These are phyloP conservation scores for Danio kyathit DNA, from an alignment of 2,797 vertebrate genomes.

Conservation along the genomic window DNA sequence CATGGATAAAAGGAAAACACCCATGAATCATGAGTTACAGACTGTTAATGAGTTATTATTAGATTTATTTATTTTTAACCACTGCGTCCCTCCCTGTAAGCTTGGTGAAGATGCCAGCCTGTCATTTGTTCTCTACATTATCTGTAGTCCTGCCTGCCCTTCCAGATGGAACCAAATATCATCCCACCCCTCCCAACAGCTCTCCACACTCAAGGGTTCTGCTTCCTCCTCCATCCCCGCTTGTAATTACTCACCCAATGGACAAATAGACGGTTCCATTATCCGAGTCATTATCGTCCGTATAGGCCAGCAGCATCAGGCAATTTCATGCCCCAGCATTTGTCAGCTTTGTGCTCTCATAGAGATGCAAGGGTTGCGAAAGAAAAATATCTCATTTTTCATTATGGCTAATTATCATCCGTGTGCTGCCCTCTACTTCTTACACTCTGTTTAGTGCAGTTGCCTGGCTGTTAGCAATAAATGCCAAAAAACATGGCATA, in stretches of 20 bases:
- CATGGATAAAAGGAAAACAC: too few relatives aligned
- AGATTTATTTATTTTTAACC: too few relatives aligned
- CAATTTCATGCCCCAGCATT: conserved; percentile 60
- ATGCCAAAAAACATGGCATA: not conserved
- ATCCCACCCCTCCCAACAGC: conserved; percentile 48
- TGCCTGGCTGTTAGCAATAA: conserved; percentile 27
- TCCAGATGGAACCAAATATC: conserved; percentile 60
- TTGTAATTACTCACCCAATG: conserved; percentile 64
- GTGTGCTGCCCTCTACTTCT: not conserved
- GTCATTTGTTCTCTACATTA: conserved; percentile 52
- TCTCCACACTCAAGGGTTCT: conserved; percentile 49
- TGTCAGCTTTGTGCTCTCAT: conserved; percentile 51
- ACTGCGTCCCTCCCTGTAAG: not conserved
- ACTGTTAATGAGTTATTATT: too few relatives aligned
- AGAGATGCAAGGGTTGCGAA: conserved; percentile 35
- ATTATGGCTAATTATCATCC: conserved; percentile 39
- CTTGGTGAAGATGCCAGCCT: conserved; percentile 16
- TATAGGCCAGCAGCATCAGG: conserved; percentile 52
- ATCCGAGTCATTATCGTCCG: conserved; percentile 57
- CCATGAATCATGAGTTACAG: too few relatives aligned
- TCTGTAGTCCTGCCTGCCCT: conserved; percentile 9
- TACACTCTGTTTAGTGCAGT: conserved; percentile 14
- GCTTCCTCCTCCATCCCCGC: conserved; percentile 47
- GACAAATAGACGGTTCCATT: conserved; percentile 66
- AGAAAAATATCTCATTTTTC: conserved; percentile 32